Conservation (phyloP, 2,113 vertebrate species). For the Neotoma lepida region DNA sequence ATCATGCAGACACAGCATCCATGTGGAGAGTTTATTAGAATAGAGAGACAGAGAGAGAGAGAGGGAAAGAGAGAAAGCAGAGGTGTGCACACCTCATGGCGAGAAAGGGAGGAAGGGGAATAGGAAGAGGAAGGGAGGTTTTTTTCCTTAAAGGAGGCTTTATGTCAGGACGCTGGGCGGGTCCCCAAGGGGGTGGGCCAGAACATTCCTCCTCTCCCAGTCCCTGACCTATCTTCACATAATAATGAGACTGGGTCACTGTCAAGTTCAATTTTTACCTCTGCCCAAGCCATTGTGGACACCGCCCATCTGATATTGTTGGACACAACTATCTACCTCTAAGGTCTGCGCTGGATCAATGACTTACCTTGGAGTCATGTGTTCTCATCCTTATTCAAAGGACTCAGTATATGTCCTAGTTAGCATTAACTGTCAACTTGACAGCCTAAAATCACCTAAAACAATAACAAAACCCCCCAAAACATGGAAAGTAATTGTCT, state of each 20-base stretch:
- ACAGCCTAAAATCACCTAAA: neutral
- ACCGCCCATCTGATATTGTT: neutral
- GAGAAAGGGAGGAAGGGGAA: no score
- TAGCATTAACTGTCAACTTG: neutral
- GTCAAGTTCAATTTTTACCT: neutral
- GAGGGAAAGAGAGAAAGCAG: no score
- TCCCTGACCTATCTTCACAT: neutral
- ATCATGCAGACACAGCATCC: no score
- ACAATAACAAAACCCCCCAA: neutral
- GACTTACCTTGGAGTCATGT: neutral
- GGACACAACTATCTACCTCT: neutral
- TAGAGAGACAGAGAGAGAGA: no score
- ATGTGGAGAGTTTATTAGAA: no score
- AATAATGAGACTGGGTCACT: neutral
- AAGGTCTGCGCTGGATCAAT: neutral
- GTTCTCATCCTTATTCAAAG: neutral
- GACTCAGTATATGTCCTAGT: neutral
- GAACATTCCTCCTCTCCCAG: neutral
- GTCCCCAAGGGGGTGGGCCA: no score
- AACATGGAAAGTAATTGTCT: neutral
- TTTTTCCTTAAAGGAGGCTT: no score
- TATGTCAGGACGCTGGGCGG: no score
- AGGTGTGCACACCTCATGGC: no score
- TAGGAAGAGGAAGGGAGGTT: no score
- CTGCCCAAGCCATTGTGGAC: neutral